Base-by-base conservation (phyloP, 2,888 invertebrate species). In the Caradrina clavipalpis region DNA sequence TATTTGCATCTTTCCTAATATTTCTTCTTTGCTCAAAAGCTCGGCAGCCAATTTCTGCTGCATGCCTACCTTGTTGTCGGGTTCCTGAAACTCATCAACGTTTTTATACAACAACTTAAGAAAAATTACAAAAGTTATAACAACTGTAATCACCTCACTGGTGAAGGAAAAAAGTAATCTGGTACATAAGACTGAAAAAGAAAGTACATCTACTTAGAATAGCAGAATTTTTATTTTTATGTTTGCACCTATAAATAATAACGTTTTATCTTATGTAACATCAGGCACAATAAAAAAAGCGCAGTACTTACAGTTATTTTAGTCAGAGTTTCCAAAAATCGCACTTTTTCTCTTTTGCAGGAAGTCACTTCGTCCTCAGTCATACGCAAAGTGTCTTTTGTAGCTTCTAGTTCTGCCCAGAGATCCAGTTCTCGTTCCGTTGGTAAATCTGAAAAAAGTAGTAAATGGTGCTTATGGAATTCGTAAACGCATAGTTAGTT, bases 21-120 rank as follows among this genome's bases (percentile, higher is more conserved):
- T 88, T 88, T 96, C 95, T 75, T 96, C 96, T 78, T 96, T 96
- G 75, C 89, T 93, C 10, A 95, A 77, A 42, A 96, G 89, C 74
- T 96, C 96, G 10, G 93, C 93, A 6, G 95, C 94, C 78, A 96
- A 76, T 85, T 95, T 96, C 80, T 96, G 95, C 87, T 96, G 94
- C 84, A 95, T 91, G 49, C 93, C 93, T 80, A 93, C 88, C 86
- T 95, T 94, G 80, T 93, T 93, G 22, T 96, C 95, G 1, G 94
- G 86, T 76, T 95, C 95, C 92, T 94, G 87, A 73, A 92, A 93
- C 8, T n/a, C 17, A 67, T 39, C 13, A 68, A 58, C 11, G 21
- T 53, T 62, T 56, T 53, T 39, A 42, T 47, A 26, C 39, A 47
- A 59, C 22, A 62, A 17, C 10, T 47, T 56, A 42, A 58, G 54